phyloP scores from a whole-genome alignment of 2,113 vertebrate genomes.

The Mionectes macconnelli region DNA sequence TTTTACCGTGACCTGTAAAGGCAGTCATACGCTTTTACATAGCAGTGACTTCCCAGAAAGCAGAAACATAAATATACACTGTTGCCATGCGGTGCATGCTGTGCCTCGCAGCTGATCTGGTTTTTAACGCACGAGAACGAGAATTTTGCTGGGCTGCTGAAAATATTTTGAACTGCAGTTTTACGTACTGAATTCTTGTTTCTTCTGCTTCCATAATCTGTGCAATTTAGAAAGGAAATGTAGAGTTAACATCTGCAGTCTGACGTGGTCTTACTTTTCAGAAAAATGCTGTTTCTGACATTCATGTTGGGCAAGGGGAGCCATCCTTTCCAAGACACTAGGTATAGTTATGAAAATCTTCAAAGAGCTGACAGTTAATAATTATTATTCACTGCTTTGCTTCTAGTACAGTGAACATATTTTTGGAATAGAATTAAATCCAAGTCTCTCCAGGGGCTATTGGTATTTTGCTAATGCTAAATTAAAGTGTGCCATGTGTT shows the following conservation, averaged over 20 bases:
- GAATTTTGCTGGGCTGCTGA: background rate
- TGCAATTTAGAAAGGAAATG: background rate
- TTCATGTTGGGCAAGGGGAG: background rate
- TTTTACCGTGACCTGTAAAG: constrained; percentile 10
- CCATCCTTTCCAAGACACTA: background rate
- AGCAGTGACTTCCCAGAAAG: background rate
- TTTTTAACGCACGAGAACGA: background rate
- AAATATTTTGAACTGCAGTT: constrained; percentile 8
- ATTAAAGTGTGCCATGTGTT: background rate
- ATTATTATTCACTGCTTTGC: constrained; percentile 22
- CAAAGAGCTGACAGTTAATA: background rate
- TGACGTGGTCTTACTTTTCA: background rate
- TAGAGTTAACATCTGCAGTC: background rate
- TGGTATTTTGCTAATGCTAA: constrained; percentile 30
- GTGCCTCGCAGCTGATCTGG: background rate
- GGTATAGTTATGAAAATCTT: background rate
- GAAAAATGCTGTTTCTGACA: background rate
- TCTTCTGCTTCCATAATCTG: background rate
- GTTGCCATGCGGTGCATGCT: background rate
- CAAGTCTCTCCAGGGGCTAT: background rate
- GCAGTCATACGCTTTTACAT: background rate
- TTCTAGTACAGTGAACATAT: constrained; percentile 17
- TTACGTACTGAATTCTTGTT: background rate
- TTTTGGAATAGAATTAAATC: constrained; percentile 4
- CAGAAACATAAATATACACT: background rate